These are phyloP conservation scores for Taenioides sp. DNA, from an alignment of 2,797 vertebrate species.

Conservation along the genomic window DNA sequence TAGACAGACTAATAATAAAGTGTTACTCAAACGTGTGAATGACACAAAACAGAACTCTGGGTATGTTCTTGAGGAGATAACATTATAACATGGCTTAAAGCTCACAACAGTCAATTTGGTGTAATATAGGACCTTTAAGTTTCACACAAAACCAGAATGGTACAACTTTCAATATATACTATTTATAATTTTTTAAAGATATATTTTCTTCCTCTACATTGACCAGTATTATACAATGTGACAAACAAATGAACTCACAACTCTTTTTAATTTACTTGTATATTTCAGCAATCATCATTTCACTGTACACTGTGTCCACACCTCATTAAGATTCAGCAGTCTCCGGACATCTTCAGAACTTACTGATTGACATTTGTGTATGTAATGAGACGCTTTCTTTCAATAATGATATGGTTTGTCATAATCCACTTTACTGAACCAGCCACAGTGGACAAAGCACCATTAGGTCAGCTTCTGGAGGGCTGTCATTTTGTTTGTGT, in stretches of 20 bases:
- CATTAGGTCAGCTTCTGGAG: conserved; percentile 64
- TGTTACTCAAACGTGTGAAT: too few species aligned
- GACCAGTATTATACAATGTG: not conserved
- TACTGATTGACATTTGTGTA: conserved; percentile 28
- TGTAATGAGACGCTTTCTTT: conserved; percentile 41
- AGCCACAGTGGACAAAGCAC: conserved; percentile 30
- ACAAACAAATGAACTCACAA: not conserved
- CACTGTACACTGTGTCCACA: too few species aligned
- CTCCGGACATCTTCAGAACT: conserved; percentile 16
- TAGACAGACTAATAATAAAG: too few species aligned
- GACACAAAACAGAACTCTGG: too few species aligned
- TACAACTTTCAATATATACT: too few species aligned
- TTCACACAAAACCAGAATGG: too few species aligned
- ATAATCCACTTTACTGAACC: conserved; percentile 49
- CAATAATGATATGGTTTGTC: conserved; percentile 39
- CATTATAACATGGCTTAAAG: too few species aligned
- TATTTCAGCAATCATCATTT: not conserved
- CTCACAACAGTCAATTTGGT: too few species aligned
- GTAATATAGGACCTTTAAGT: too few species aligned
- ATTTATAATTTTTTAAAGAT: too few species aligned
- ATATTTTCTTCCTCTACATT: too few species aligned
- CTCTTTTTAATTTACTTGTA: not conserved
- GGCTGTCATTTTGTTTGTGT: conserved; percentile 26
- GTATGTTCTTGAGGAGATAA: too few species aligned
- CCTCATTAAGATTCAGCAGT: conserved; percentile 9